Percentiles rank a stretch among this genome's conserved stretches.
These are phyloP conservation scores for Chromobotia macracanthus DNA, from an alignment of 2,797 vertebrate species.

Conservation along the genomic window DNA sequence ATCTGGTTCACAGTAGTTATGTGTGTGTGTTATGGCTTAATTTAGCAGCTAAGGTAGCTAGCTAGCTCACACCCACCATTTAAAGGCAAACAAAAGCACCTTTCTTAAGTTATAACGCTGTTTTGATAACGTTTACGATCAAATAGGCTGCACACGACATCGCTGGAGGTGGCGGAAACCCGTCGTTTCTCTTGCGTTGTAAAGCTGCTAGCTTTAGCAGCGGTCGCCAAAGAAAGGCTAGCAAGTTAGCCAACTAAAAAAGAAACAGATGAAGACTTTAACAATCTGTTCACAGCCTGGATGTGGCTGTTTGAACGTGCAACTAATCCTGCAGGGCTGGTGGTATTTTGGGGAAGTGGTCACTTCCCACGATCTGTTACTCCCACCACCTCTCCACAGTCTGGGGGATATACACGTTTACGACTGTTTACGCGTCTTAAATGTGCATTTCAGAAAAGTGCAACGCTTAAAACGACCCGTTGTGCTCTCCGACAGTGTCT, in stretches of 20 bases:
- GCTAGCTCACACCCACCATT: slow-evolving; percentile 49
- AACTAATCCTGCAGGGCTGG: not conserved
- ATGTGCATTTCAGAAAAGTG: not conserved
- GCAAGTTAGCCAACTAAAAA: slow-evolving; percentile 35
- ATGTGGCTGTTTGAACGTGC: slow-evolving; percentile 1
- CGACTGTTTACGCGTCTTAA: slow-evolving; percentile 24
- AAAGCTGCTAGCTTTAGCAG: slow-evolving; percentile 21
- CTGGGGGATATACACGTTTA: slow-evolving; percentile 1
- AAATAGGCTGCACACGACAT: slow-evolving; percentile 26
- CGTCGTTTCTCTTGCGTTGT: slow-evolving; percentile 20
- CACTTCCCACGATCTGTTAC: not conserved
- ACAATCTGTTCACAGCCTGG: slow-evolving; percentile 7
- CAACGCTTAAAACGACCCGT: slow-evolving; percentile 17
- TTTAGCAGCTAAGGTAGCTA: slow-evolving; percentile 54
- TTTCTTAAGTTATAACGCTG: not conserved
- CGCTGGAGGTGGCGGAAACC: slow-evolving; percentile 59
- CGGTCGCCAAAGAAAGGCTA: slow-evolving; percentile 20
- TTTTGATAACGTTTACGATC: not conserved
- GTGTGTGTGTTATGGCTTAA: slow-evolving; percentile 38
- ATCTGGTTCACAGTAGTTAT: not conserved
- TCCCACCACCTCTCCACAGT: not conserved
- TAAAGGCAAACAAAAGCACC: slow-evolving; percentile 20
- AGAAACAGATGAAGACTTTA: slow-evolving; percentile 5
- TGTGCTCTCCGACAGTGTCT: slow-evolving; percentile 30
- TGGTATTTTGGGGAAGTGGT: not conserved